These are phyloP conservation scores for Melozone crissalis DNA, from an alignment of 2,113 vertebrate genomes.

Conservation along the genomic window DNA sequence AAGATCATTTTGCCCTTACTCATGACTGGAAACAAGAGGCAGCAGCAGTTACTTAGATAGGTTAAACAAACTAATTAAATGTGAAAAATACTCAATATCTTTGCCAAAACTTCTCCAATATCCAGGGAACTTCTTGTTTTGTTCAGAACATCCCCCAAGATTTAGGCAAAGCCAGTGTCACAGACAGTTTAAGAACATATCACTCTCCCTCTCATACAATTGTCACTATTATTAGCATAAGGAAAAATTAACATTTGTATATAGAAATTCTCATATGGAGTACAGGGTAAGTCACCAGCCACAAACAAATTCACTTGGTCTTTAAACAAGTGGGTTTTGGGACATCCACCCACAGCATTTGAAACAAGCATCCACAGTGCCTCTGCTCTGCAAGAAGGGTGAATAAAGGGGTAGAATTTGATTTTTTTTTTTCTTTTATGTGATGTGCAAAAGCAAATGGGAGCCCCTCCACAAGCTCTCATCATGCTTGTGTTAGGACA, in stretches of 20 bases:
- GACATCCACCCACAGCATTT: neutral
- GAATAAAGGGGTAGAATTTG: neutral
- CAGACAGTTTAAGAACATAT: neutral
- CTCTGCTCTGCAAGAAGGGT: neutral
- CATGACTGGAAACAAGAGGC: neutral
- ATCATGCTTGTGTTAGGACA: neutral
- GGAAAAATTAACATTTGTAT: neutral
- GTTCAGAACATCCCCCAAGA: neutral
- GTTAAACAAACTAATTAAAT: neutral
- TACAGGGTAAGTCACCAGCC: fast-evolving
- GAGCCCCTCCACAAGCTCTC: neutral
- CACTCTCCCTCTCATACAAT: neutral
- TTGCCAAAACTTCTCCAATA: neutral
- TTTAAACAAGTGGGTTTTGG: neutral
- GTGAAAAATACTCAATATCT: neutral
- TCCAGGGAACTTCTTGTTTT: neutral
- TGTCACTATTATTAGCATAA: neutral
- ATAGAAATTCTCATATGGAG: neutral
- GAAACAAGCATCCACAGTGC: neutral
- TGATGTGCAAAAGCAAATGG: neutral
- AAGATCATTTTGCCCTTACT: neutral
- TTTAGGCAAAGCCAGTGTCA: neutral
- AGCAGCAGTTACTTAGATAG: neutral
- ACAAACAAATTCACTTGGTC: neutral
- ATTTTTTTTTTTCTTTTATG: neutral